Evolutionary conservation across 2,888 invertebrate species (phyloP), one percentile per base, ranked within the genome.

Genomic region (Ferrisia virgata): DNA sequence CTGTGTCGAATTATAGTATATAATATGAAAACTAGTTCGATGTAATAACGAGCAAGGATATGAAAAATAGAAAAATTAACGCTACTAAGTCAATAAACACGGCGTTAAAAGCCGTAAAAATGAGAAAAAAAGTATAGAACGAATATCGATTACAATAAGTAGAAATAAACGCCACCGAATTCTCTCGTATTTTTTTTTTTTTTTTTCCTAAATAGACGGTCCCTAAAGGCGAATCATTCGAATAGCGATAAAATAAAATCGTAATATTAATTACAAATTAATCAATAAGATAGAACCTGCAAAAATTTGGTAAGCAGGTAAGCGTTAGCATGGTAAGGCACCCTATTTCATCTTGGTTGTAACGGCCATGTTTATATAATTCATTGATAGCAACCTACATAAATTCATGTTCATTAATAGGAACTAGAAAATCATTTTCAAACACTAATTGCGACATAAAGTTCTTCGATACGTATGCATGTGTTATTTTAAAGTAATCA

Each of bases 31-130:
- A 72, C n/a, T 47, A 47, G 18, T 72, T 72, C 33, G 72, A 18
- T 18, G n/a, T 33, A 33, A 72, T 72, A 28, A 64, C 64, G 72
- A 72, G 33, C 33, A n/a, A 25, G 72, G 72, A 72, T 72, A 72
- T 72, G 72, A 72, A 72, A 72, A 72, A 72, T 72, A 72, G 72
- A 72, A 72, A n/a, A 72, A 72, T 72, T 72, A 72, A 72, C 72
- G 72, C 72, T 72, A 72, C 72, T 72, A 72, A 72, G 72, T 72
- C 72, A n/a, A 72, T 72, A 72, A 33, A 72, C 31, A 9, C 31
- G 72, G 72, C 33, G n/a, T 25, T n/a, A 72, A 18, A 18, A 72
- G 72, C 72, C 72, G 72, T n/a, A 33, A n/a, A 72, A 25, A 31
- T 28, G 64, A 64, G 33, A 33, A 72, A 33, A 72, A 72, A 31